These are phyloP conservation scores for Brachionus paranguensis DNA, from an alignment of 1,140 invertebrate species.

Conservation along the genomic window DNA sequence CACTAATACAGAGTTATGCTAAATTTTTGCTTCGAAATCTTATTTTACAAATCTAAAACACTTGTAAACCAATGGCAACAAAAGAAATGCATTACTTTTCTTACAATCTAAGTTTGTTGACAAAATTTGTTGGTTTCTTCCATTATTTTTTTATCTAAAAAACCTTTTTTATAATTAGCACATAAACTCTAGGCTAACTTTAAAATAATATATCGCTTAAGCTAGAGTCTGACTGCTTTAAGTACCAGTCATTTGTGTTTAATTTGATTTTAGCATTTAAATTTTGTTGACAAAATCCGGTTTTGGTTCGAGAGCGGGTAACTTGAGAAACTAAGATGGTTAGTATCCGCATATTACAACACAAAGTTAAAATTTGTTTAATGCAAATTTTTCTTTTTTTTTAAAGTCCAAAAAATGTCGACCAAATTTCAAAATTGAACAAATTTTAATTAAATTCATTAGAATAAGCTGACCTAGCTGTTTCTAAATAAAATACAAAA, in stretches of 20 bases:
- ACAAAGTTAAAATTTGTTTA: background rate
- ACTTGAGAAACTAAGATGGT: background rate
- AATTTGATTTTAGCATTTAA: background rate
- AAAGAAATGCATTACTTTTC: background rate
- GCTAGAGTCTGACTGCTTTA: background rate
- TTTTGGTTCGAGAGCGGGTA: background rate
- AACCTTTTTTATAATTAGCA: background rate
- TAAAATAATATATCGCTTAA: background rate
- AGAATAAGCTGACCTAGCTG: background rate
- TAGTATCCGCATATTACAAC: background rate
- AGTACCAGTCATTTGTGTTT: background rate
- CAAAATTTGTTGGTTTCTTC: background rate
- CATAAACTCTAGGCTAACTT: background rate
- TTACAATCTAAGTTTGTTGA: background rate
- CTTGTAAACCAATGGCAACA: background rate
- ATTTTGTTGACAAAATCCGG: background rate
- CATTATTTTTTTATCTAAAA: background rate
- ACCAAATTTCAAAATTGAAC: background rate
- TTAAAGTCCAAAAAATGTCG: background rate
- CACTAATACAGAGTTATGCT: background rate
- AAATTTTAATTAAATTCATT: background rate
- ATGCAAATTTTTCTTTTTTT: background rate
- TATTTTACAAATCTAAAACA: background rate
- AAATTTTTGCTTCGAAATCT: background rate
- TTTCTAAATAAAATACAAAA: background rate